Evolutionary conservation across 2,797 vertebrate genomes (phyloP).

Genomic region (Onychomys arenicola): DNA sequence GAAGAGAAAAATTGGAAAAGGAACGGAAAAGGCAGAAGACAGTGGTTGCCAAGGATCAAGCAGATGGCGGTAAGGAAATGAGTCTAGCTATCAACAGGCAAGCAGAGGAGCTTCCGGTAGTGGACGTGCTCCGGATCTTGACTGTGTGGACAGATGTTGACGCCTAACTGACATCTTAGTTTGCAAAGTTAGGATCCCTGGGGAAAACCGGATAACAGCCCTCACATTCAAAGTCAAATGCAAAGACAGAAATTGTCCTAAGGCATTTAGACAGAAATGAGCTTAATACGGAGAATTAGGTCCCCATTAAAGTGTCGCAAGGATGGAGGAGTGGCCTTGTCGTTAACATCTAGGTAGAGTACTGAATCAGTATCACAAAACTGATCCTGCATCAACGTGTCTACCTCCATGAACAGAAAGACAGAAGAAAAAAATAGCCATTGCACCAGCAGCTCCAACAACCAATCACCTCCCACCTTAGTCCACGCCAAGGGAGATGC

Average conservation of each 20-base stretch:
- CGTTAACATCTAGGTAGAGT: not conserved
- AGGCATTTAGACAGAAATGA: not conserved
- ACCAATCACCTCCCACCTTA: not conserved
- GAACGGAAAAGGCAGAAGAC: no score
- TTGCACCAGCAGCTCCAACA: not conserved
- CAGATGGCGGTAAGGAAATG: no score
- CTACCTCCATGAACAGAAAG: not conserved
- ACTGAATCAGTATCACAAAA: not conserved
- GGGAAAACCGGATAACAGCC: not conserved
- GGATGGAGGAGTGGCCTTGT: not conserved
- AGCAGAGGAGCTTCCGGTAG: no score
- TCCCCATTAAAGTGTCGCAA: not conserved
- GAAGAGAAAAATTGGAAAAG: no score
- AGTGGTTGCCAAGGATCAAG: no score
- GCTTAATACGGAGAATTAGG: not conserved
- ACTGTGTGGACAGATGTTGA: not conserved
- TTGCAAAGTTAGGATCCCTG: not conserved
- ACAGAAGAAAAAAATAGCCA: not conserved
- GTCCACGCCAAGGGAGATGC: not conserved
- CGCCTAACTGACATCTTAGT: not conserved
- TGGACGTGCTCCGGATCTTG: not conserved
- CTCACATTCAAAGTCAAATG: not conserved
- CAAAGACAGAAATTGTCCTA: not conserved
- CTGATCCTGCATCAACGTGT: not conserved
- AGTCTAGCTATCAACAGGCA: no score